Percentiles rank a stretch among this genome's conserved stretches.
phyloP scores from a whole-genome alignment of 1,140 invertebrate species.

The Cydia fagiglandana region DNA sequence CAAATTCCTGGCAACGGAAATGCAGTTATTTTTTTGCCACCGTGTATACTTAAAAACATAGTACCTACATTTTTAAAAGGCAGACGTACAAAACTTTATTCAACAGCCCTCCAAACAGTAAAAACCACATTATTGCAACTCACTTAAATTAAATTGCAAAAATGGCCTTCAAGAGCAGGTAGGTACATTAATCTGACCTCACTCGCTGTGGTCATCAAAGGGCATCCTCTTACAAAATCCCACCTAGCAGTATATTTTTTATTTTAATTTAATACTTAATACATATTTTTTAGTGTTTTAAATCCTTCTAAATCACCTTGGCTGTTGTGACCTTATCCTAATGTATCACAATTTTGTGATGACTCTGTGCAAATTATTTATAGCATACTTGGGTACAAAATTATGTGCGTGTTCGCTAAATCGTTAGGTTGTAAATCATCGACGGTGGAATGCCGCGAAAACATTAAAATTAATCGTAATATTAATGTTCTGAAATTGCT shows the following conservation, averaged over 20 bases:
- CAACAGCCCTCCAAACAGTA: neutral
- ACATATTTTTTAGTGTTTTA: neutral
- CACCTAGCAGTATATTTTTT: neutral
- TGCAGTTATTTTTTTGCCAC: too few species aligned
- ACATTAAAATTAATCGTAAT: neutral
- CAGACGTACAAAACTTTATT: too few species aligned
- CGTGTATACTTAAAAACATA: too few species aligned
- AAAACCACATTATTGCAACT: neutral
- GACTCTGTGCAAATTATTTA: neutral
- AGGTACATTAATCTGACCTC: neutral
- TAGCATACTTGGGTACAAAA: constrained; percentile 1
- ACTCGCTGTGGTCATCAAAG: neutral
- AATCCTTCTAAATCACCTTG: neutral
- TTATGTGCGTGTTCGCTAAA: neutral
- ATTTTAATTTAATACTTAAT: neutral
- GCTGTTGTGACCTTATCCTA: neutral
- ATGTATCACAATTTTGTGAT: neutral
- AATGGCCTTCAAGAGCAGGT: neutral
- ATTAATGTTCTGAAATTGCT: constrained; percentile 12
- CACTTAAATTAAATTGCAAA: neutral
- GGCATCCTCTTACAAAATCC: constrained; percentile 8
- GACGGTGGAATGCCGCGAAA: neutral
- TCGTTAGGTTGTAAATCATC: constrained; percentile 1
- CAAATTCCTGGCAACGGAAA: too few species aligned
- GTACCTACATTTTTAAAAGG: too few species aligned